A percentile compares a stretch with the other conserved stretches of the same genome.
Conservation (phyloP, 2,797 vertebrate species). For the Xiphorhynchus erythropygius region DNA sequence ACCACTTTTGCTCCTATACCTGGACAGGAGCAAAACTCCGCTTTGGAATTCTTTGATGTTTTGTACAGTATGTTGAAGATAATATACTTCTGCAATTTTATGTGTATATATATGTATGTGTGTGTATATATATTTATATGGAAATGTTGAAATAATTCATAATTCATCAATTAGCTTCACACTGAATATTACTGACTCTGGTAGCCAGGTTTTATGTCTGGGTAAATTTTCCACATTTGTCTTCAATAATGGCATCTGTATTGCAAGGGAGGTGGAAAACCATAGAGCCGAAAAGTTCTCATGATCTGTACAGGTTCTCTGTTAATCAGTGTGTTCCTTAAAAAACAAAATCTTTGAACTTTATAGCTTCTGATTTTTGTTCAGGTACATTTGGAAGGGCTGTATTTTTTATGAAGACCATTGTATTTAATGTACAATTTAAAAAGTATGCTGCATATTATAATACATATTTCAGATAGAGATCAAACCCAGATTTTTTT, state of each 20-base stretch:
- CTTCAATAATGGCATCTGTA: background rate
- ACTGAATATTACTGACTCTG: background rate
- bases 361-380: background rate
- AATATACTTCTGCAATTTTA: background rate
- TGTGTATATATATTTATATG: too few species aligned
- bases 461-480: background rate
- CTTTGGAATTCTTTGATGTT: background rate
- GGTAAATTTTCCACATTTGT: background rate
- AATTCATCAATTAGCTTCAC: background rate
- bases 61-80: accelerated
- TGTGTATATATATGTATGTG: background rate
- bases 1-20: background rate
- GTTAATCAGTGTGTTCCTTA: background rate
- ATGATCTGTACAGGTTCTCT: background rate
- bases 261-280: background rate
- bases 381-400: background rate
- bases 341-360: background rate
- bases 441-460: background rate
- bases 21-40: background rate
- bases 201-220: background rate
- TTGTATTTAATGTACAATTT: background rate
- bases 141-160: background rate
- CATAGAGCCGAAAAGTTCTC: background rate
- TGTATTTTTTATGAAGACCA: background rate
- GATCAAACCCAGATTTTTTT: background rate